phyloP scores from a whole-genome alignment of 2,888 invertebrate genomes.

The Cerastoderma edule region DNA sequence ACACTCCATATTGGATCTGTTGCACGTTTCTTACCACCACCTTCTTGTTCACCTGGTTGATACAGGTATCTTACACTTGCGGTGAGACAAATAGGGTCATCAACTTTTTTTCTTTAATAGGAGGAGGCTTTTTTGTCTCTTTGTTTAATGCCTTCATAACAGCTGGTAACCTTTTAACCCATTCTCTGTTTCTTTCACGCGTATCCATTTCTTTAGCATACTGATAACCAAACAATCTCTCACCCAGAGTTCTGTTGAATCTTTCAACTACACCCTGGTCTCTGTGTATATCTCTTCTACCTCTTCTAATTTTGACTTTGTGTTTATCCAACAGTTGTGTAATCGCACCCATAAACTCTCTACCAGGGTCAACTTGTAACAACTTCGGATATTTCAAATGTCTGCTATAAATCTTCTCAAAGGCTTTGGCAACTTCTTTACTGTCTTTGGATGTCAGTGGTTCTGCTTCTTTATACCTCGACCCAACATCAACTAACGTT shows the following conservation, averaged over 20 bases:
- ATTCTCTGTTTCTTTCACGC: conserved; percentile 47
- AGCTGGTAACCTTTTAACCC: conserved; percentile 49
- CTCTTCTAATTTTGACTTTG: conserved; percentile 41
- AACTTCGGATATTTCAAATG: conserved; percentile 47
- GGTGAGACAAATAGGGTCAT: conserved; percentile 24
- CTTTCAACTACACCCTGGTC: conserved; percentile 54
- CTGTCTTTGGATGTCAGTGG: conserved; percentile 52
- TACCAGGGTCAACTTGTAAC: conserved; percentile 55
- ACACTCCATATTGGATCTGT: conserved; percentile 58
- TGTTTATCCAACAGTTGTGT: conserved; percentile 49
- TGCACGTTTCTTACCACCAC: conserved; percentile 43
- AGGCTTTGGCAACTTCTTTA: conserved; percentile 51
- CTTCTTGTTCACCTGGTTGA: conserved; percentile 55
- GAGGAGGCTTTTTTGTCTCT: conserved; percentile 40
- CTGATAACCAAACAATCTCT: conserved; percentile 53
- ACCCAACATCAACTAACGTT: conserved; percentile 56
- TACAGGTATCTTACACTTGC: conserved; percentile 46
- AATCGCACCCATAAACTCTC: conserved; percentile 52
- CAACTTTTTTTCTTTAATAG: conserved; percentile 28
- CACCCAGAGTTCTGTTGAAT: conserved; percentile 54
- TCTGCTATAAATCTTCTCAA: conserved; percentile 50
- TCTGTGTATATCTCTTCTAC: conserved; percentile 46
- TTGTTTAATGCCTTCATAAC: conserved; percentile 48
- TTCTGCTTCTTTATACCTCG: conserved; percentile 58
- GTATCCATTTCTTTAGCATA: conserved; percentile 48